phyloP scores from a whole-genome alignment of 2,888 invertebrate species.

The Nomada goodeniana region DNA sequence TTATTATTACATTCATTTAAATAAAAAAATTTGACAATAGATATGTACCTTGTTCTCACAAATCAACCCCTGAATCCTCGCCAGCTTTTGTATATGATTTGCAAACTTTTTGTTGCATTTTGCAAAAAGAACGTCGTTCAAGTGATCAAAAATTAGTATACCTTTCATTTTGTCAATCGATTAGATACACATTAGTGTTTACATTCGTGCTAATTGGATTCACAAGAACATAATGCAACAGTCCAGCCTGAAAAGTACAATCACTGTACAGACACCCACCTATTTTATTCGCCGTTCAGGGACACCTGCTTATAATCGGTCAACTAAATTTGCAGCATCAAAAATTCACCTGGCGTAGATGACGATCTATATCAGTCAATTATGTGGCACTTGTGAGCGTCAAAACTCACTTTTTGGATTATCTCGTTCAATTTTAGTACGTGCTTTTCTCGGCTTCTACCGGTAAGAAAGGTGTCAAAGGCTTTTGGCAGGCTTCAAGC shows the following conservation, averaged over 20 bases:
- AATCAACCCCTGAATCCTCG: conserved; percentile 85
- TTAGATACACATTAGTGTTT: conserved; percentile 25
- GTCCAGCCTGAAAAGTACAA: neutral
- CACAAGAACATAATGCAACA: neutral
- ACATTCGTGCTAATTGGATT: neutral
- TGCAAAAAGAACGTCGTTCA: conserved; percentile 89
- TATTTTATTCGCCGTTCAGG: neutral
- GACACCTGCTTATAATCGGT: neutral
- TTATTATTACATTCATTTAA: neutral
- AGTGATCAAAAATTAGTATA: conserved; percentile 89
- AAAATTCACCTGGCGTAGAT: too few species aligned
- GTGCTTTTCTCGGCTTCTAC: too few species aligned
- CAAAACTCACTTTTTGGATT: too few species aligned
- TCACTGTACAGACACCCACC: neutral
- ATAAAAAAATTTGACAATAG: neutral
- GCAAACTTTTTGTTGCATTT: conserved; percentile 89
- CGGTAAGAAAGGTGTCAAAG: too few species aligned
- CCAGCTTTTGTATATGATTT: conserved; percentile 85
- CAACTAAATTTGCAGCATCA: conserved; percentile 9
- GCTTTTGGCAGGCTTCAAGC: too few species aligned
- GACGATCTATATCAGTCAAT: too few species aligned
- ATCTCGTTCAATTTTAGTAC: too few species aligned
- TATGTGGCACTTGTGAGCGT: too few species aligned
- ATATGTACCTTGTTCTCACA: conserved; percentile 79
- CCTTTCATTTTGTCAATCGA: conserved; percentile 86